Base-by-base conservation (phyloP, 2,888 invertebrate genomes). In the Cybosia mesomella region DNA sequence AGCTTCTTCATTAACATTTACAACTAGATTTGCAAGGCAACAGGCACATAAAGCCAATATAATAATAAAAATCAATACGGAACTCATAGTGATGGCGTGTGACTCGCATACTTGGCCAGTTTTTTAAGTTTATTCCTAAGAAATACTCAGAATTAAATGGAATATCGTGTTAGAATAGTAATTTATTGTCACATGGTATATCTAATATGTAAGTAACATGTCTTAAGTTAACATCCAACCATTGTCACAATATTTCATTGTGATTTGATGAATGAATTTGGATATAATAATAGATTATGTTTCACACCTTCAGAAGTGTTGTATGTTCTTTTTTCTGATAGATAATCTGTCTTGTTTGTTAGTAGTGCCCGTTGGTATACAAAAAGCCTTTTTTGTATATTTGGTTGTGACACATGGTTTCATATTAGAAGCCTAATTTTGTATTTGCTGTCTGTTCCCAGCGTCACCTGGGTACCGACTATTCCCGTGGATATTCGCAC, bases 271-370 rank as follows among this genome's bases (percentile, higher is more conserved):
- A 49, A 49, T 49, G 49, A n/a, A 49, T 49, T 49, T 49, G 53
- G 58, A 67, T 58, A 63, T 57, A 36, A 63, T 66, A 63, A 58
- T 66, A 58, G 62, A 54, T 58, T 66, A 43, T 43, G 61, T 61
- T 60, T n/a, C 43, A n/a, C 49, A 49, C 49, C 49, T 49, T 49
- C 18, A 18, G 49, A n/a, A n/a, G 49, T 49, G 49, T 49, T 49
- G 49, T 49, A 9, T 18, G 49, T 49, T n/a, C 0, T 49, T 18
- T 49, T 49, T 49, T 36, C 49, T 49, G 49, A 49, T 49, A 49
- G 9, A 49, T 9, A n/a, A 49, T 49, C 49, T 49, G 49, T 49
- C n/a, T 49, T n/a, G 18, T 49, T 49, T 49, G 49, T 49, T 49
- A 49, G 49, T 49, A 49, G 49, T 9, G n/a, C 1, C 18, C 5